phyloP scores from a whole-genome alignment of 2,888 invertebrate species.

The Ellobium chinense region DNA sequence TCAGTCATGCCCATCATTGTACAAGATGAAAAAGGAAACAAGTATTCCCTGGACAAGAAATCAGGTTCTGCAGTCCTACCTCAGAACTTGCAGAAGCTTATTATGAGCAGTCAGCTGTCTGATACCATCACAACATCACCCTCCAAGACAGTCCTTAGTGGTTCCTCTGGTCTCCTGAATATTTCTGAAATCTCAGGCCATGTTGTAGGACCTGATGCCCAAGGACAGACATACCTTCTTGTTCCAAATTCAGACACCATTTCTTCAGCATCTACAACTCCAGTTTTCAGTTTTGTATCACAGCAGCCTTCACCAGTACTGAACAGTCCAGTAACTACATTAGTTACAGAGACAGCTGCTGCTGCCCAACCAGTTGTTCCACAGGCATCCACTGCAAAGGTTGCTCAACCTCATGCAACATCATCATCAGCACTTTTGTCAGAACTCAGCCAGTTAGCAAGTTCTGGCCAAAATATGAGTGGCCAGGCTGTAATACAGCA shows the following conservation, averaged over 20 bases:
- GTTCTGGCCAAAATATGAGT: neutral
- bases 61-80: neutral
- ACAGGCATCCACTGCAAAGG: neutral
- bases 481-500: slow-evolving; percentile 22
- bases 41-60: slow-evolving; percentile 27
- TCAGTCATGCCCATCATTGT: slow-evolving; percentile 4
- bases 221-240: slow-evolving; percentile 33
- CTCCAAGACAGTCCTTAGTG: neutral
- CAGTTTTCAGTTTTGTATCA: neutral
- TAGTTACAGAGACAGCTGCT: neutral
- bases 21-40: slow-evolving; percentile 27
- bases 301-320: slow-evolving; percentile 5
- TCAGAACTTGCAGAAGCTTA: slow-evolving; percentile 1
- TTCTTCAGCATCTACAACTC: neutral
- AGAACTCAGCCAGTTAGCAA: slow-evolving; percentile 31
- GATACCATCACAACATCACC: neutral
- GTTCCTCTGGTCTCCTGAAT: neutral
- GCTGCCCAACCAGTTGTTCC: neutral
- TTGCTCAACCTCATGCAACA: neutral
- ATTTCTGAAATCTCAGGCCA: slow-evolving; percentile 32
- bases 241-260: slow-evolving; percentile 27
- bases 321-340: neutral
- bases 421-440: slow-evolving; percentile 26
- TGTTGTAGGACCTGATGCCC: slow-evolving; percentile 40
- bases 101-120: neutral